Base-by-base conservation (phyloP, 1,140 invertebrate species). In the Conus ventricosus region DNA sequence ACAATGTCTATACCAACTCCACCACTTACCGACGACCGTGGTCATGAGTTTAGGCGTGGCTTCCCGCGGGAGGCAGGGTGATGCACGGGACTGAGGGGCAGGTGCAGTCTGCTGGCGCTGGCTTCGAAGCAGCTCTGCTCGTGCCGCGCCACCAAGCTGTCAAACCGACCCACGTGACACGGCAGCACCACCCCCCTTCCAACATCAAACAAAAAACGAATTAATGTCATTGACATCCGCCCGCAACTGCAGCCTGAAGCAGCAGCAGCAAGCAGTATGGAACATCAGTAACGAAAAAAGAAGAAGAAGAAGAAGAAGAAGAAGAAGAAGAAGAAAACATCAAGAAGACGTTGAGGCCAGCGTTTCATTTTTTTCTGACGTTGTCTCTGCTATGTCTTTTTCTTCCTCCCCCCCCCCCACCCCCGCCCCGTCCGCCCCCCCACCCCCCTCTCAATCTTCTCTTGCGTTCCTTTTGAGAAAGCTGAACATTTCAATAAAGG, bases 11-110 rank as follows among this genome's bases (percentile, higher is more conserved):
- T 39, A 39, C 39, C 39, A 39, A 39, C 39, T 39, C 39, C 39
- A 39, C 3, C 39, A 39, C 87, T 88, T 60, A 92, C 91, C 91
- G n/a, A 87, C 83, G 54, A 91, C 89, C 0, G 91, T 89, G 7
- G 87, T 80, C 39, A 92, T 87, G 17, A 92, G 80, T n/a, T 90
- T 89, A 67, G 90, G 84, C 89, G 91, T 10, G 91, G 91, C 84
- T 91, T 91, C 54, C 1, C 67, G n/a, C 15, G 8, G 7, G 87
- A 88, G 53, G 25, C 67, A 6, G 87, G 60, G 13, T 87, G 81
- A 17, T 92, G 88, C 2, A 89, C 88, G 25, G 90, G 90, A 23
- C 87, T 88, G 8, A 91, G 81, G 11, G 90, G 88, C 39, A 90
- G 86, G 84, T 90, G 90, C 8, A 92, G 85, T n/a, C 88, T 91